Evolutionary conservation across 2,888 invertebrate species (phyloP).

Genomic region (Drosophila infuscata): DNA sequence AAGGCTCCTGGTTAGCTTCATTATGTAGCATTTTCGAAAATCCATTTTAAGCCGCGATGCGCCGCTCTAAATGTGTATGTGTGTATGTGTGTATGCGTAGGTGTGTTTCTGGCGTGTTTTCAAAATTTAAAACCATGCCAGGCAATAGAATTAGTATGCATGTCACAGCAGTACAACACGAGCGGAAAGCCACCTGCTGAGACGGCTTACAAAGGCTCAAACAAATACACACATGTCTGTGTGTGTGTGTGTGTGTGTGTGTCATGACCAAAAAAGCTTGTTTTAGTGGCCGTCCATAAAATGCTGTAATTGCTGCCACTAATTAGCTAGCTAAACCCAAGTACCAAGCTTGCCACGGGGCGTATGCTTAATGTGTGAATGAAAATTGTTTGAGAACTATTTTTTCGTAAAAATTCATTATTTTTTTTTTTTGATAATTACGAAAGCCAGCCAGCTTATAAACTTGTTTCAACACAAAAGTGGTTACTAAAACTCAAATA

Average conservation of each 20-base stretch:
- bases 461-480: neutral
- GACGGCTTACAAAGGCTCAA: conserved; percentile 46
- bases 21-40: conserved; percentile 70
- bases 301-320: conserved; percentile 29
- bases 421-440: no score
- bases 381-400: neutral
- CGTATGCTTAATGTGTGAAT: conserved; percentile 54
- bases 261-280: conserved; percentile 11
- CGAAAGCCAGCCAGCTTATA: neutral
- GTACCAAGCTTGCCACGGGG: conserved; percentile 13
- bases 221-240: neutral
- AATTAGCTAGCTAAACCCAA: conserved; percentile 24
- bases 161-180: conserved; percentile 56
- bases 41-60: conserved; percentile 65
- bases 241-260: conserved; percentile 2
- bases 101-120: conserved; percentile 21
- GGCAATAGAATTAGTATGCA: conserved; percentile 71
- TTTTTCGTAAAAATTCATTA: neutral
- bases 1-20: conserved; percentile 72
- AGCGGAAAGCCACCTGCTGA: conserved; percentile 32
- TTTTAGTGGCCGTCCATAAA: conserved; percentile 11
- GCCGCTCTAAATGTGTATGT: neutral
- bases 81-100: neutral
- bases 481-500: neutral
- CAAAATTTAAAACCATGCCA: conserved; percentile 34